Conservation (phyloP, 2,888 invertebrate species). For the Parochlus steinenii region DNA sequence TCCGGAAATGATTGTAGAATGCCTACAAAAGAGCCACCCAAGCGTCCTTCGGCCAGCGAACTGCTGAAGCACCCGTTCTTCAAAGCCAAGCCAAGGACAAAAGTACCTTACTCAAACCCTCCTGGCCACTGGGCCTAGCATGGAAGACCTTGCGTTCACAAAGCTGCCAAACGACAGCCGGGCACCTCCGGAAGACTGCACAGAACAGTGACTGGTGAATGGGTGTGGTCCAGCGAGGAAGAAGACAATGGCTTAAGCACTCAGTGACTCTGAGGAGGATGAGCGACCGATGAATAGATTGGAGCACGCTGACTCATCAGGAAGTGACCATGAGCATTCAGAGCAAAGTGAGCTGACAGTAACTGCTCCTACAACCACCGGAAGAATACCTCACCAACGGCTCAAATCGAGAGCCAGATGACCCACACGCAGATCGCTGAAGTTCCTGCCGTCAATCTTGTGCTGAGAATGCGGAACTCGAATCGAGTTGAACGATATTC, state of each 20-base stretch:
- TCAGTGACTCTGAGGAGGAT: conserved; percentile 33
- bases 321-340: conserved; percentile 35
- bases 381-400: conserved; percentile 29
- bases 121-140: conserved; percentile 70
- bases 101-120: conserved; percentile 74
- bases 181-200: conserved; percentile 74
- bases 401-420: conserved; percentile 21
- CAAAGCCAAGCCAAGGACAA: too few species aligned
- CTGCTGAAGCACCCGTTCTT: conserved; percentile 94
- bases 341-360: conserved; percentile 30
- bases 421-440: conserved; percentile 23
- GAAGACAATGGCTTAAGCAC: conserved; percentile 60
- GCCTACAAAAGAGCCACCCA: conserved; percentile 87
- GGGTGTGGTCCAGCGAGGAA: conserved; percentile 97
- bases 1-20: conserved; percentile 91
- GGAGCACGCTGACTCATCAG: conserved; percentile 39
- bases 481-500: conserved; percentile 91
- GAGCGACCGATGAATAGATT: conserved; percentile 43
- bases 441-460: conserved; percentile 69
- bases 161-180: conserved; percentile 65
- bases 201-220: conserved; percentile 89
- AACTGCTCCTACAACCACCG: too few species aligned
- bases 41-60: conserved; percentile 89
- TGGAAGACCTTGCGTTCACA: conserved; percentile 77
- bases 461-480: conserved; percentile 78